Percentiles rank a stretch among this genome's conserved stretches.
phyloP scores from a whole-genome alignment of 1,140 invertebrate species.

The Tigriopus japonicus region DNA sequence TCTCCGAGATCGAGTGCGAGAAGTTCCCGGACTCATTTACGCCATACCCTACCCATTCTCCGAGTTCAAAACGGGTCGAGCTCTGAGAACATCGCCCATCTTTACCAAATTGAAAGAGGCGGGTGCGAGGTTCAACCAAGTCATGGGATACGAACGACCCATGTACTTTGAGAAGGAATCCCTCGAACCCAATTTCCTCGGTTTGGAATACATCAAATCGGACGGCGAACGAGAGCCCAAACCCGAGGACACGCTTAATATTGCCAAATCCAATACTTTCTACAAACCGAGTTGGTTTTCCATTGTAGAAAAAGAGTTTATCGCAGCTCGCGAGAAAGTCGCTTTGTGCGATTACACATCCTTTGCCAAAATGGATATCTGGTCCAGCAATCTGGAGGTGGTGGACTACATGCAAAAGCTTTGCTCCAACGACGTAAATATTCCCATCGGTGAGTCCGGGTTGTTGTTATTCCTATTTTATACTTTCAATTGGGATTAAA shows the following conservation, averaged over 20 bases:
- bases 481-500: neutral
- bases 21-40: slow-evolving; percentile 71
- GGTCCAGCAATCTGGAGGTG: slow-evolving; percentile 33
- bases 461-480: neutral
- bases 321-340: slow-evolving; percentile 76
- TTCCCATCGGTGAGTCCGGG: slow-evolving; percentile 42
- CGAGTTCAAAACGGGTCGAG: slow-evolving; percentile 37
- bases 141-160: slow-evolving; percentile 94
- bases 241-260: neutral
- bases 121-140: slow-evolving; percentile 92
- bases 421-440: slow-evolving; percentile 91
- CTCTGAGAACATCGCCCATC: slow-evolving; percentile 85
- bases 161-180: slow-evolving; percentile 50
- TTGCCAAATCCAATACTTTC: slow-evolving; percentile 23
- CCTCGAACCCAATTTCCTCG: neutral
- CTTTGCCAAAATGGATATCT: slow-evolving; percentile 90
- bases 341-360: slow-evolving; percentile 93
- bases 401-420: slow-evolving; percentile 76
- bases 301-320: slow-evolving; percentile 67
- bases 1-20: slow-evolving; percentile 71
- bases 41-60: slow-evolving; percentile 57
- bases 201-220: neutral
- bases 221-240: neutral
- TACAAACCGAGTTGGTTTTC: slow-evolving; percentile 85
- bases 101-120: slow-evolving; percentile 74